Base-by-base conservation (phyloP, 2,888 invertebrate species). In the Lomographa bimaculata region DNA sequence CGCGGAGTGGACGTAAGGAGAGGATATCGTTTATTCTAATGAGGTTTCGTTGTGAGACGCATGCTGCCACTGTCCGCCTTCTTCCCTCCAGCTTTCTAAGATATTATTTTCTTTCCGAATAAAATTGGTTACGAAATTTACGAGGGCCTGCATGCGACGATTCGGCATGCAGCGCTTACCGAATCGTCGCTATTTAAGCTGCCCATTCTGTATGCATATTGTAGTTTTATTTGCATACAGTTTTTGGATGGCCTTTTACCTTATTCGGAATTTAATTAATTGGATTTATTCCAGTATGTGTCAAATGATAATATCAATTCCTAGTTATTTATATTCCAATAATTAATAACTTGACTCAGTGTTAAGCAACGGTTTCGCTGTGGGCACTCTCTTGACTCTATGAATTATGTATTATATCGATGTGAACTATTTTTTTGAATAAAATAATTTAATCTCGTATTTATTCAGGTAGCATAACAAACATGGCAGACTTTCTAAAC, bases 1-100 rank as follows among this genome's bases (percentile, higher is more conserved):
- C 69, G 64, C 73, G 71, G 77, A 86, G 83, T 87, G 87, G 86
- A 86, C 87, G 84, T 79, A 80, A 84, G 82, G 77, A 85, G 80
- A 83, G 86, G 84, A 87, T 85, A 87, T 89, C 87, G 86, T 87
- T 87, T 87, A 89, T 89, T 89, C 87, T 89, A 86, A 89, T 87
- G 87, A 89, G 84, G 81, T 80, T 81, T 77, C 75, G 71, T 61
- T 51, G 58, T 16, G 54, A 65, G 64, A 66, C 63, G 65, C 60
- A 65, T 59, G 71, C 69, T 74, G 61, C 36, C 65, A 58, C 62
- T 63, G 68, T 65, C 71, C 66, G 67, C 64, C 66, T 64, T 71
- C 60, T 67, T 42, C 36, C 54, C 54, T 60, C 51, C 40, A 57
- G 57, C 53, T 61, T 57, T 54, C 48, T 50, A 45, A 43, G 33